phyloP scores from a whole-genome alignment of 64 coral and sea anemone species.

The Actinia equina region DNA sequence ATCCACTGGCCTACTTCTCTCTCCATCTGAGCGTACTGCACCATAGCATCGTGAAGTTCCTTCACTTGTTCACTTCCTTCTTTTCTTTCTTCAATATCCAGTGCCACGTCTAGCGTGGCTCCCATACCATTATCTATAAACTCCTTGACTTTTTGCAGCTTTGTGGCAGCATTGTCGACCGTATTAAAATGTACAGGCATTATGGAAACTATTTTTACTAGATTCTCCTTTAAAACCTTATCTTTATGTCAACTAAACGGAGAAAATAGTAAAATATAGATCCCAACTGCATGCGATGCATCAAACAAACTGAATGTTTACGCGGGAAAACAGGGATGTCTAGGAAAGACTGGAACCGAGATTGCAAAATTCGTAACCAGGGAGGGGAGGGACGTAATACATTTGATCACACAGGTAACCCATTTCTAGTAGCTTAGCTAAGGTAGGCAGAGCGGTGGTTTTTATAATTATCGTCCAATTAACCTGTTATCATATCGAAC shows the following conservation, averaged over 20 bases:
- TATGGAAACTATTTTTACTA: neutral
- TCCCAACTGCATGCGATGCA: neutral
- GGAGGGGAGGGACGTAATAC: neutral
- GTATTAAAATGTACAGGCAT: slow-evolving; percentile 60
- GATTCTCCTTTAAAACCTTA: neutral
- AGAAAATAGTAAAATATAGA: neutral
- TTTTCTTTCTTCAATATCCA: slow-evolving; percentile 63
- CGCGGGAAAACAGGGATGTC: neutral
- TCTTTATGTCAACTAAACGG: neutral
- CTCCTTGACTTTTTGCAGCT: slow-evolving; percentile 51
- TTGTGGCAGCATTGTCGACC: slow-evolving; percentile 52
- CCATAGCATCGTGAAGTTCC: slow-evolving; percentile 53
- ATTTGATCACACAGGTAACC: too few relatives aligned
- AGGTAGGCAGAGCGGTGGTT: too few relatives aligned
- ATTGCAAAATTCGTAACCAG: neutral
- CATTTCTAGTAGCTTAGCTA: too few relatives aligned
- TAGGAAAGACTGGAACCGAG: neutral
- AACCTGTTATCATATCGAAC: too few relatives aligned
- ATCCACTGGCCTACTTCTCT: slow-evolving; percentile 55
- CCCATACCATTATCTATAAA: slow-evolving; percentile 49
- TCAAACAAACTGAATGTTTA: neutral
- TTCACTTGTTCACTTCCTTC: slow-evolving; percentile 34
- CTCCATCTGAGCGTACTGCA: slow-evolving; percentile 62
- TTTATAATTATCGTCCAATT: too few relatives aligned
- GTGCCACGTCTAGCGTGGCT: slow-evolving; percentile 52